Evolutionary conservation across 2,888 invertebrate species (phyloP).

Genomic region (Alentia gelatinosa): DNA sequence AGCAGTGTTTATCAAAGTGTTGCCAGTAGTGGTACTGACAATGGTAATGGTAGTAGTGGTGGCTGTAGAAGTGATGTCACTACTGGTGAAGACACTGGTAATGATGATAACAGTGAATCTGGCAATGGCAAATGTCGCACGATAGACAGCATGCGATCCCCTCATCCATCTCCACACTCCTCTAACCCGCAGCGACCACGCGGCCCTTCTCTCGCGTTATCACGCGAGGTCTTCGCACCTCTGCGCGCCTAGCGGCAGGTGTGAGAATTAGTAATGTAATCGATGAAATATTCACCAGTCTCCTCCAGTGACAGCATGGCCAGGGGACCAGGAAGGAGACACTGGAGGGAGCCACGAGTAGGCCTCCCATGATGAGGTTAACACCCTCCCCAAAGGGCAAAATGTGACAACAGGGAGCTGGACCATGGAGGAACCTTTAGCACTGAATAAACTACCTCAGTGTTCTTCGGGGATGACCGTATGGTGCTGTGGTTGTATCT

Average conservation of each 20-base stretch:
- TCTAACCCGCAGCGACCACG: neutral
- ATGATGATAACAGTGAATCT: too few relatives aligned
- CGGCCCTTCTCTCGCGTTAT: neutral
- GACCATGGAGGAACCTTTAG: neutral
- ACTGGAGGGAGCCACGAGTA: neutral
- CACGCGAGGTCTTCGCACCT: slow-evolving; percentile 20
- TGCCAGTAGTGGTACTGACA: too few relatives aligned
- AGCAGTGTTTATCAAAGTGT: too few relatives aligned
- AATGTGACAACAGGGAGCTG: neutral
- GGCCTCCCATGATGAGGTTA: neutral
- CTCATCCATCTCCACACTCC: slow-evolving; percentile 24
- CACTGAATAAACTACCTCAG: too few relatives aligned
- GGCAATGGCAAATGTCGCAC: too few relatives aligned
- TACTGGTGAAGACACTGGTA: too few relatives aligned
- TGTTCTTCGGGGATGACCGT: too few relatives aligned
- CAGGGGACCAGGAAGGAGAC: neutral
- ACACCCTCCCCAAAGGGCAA: neutral
- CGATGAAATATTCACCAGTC: slow-evolving; percentile 9
- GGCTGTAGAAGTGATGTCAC: too few relatives aligned
- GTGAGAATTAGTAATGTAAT: slow-evolving; percentile 28
- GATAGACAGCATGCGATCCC: slow-evolving; percentile 27
- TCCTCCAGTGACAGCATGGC: neutral
- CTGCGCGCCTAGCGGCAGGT: neutral
- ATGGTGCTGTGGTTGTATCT: too few relatives aligned
- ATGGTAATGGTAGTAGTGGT: too few relatives aligned